Evolutionary conservation across 2,113 vertebrate genomes (phyloP), one percentile per base, ranked within the genome.

Genomic region (Parotia lawesii): DNA sequence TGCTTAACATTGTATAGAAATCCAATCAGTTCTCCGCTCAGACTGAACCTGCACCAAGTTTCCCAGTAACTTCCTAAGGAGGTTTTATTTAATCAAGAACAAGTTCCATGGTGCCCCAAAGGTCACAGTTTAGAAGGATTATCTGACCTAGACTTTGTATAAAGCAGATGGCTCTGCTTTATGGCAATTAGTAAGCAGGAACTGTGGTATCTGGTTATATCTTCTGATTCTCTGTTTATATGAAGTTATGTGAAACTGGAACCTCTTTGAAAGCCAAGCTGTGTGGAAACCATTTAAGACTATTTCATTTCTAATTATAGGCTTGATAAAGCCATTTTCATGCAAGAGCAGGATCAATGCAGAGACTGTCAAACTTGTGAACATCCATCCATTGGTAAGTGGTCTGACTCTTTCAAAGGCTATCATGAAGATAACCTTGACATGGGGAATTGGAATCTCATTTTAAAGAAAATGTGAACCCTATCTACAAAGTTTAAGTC

Each of bases 281-380:
- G 35, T 87, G 96, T 95, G 95, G 96, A 98, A 97, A 94, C 89
- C 89, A 96, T 97, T 97, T 97, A 91, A 96, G 95, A 96, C 94
- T 96, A 97, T 97, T 97, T 98, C 96, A 96, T 96, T 96, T 97
- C 96, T 97, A 98, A 98, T 97, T 97, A 98, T 57, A 97, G 97
- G 91, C 96, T 94, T 95, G 93, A 96, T 93, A 97, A 90, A 97
- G 94, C 80, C 87, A 72, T 96, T 98, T 97, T 97, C 96, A 96
- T 96, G 93, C 89, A 96, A 96, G 78, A 86, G 93, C 44, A 81
- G 77, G 91, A 95, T 94, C 95, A 94, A 77, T 94, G 90, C 83
- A 85, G 89, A 87, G 70, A 65, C 53, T 95, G 93, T 95, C 97
- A 97, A 95, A 93, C 92, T 95, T 90, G 73, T 70, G 92, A 90